These are phyloP conservation scores for Pherbina coryleti DNA, from an alignment of 2,888 invertebrate genomes.

Conservation along the genomic window DNA sequence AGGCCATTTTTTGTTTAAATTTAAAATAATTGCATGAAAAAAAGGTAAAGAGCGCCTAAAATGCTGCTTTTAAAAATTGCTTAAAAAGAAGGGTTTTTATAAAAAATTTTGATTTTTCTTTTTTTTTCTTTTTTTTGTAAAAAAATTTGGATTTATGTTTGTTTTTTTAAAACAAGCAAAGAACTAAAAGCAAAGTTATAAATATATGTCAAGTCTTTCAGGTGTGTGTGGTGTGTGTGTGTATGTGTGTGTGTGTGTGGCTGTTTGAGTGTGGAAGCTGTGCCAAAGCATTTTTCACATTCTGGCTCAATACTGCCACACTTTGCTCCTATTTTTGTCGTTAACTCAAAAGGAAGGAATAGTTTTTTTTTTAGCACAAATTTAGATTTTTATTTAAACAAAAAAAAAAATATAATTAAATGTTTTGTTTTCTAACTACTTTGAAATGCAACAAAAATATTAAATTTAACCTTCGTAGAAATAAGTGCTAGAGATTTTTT, in stretches of 20 bases:
- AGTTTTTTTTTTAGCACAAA: no score
- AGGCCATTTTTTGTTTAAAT: conserved; percentile 18
- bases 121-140: conserved; percentile 15
- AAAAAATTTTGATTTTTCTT: neutral
- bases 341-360: no score
- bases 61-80: neutral
- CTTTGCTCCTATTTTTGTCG: no score
- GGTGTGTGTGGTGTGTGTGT: conserved; percentile 27
- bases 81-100: no score
- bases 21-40: conserved; percentile 11
- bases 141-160: neutral
- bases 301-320: no score
- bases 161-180: conserved; percentile 4
- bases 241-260: conserved; percentile 23
- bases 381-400: no score
- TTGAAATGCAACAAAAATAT: no score
- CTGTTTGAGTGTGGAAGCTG: neutral
- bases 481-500: no score
- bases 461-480: no score
- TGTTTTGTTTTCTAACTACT: no score
- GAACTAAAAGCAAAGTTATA: conserved; percentile 1
- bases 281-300: neutral
- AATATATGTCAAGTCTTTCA: conserved; percentile 21
- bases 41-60: neutral
- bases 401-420: no score